Conservation (phyloP, 2,113 vertebrate genomes). For the Rhinopithecus roxellana region DNA sequence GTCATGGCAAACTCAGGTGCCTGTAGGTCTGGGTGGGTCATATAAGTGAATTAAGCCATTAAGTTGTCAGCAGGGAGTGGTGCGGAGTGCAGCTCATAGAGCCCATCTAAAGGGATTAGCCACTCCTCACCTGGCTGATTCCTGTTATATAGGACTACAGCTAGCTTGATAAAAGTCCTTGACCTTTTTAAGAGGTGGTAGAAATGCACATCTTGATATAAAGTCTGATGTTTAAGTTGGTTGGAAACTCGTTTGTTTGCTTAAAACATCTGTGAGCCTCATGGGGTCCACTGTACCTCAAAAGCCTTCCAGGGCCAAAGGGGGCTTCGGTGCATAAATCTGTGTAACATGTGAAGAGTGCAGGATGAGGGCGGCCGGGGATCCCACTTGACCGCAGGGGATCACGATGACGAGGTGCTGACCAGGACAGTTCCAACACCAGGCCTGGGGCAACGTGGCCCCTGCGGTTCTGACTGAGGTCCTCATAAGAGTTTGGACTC, state of each 20-base stretch:
- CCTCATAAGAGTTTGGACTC: neutral
- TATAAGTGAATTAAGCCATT: neutral
- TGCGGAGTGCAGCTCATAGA: neutral
- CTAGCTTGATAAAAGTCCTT: neutral
- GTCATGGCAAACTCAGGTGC: neutral
- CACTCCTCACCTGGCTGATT: rapidly evolving
- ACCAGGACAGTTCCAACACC: neutral
- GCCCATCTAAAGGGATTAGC: neutral
- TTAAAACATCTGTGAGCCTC: neutral
- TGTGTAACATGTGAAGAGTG: neutral
- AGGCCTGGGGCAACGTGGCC: neutral
- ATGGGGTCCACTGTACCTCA: neutral
- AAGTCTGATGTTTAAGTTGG: neutral
- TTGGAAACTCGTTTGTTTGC: neutral
- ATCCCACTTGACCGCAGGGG: neutral
- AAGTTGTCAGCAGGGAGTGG: neutral
- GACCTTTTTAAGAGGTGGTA: neutral
- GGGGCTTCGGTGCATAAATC: rapidly evolving
- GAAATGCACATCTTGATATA: neutral
- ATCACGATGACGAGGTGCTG: rapidly evolving
- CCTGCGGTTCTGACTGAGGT: no score
- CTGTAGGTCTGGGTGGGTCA: neutral
- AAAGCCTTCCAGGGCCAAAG: neutral
- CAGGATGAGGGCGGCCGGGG: neutral
- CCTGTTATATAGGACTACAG: neutral